Base-by-base conservation (phyloP, 1,140 invertebrate genomes). In the Amyelois transitella region DNA sequence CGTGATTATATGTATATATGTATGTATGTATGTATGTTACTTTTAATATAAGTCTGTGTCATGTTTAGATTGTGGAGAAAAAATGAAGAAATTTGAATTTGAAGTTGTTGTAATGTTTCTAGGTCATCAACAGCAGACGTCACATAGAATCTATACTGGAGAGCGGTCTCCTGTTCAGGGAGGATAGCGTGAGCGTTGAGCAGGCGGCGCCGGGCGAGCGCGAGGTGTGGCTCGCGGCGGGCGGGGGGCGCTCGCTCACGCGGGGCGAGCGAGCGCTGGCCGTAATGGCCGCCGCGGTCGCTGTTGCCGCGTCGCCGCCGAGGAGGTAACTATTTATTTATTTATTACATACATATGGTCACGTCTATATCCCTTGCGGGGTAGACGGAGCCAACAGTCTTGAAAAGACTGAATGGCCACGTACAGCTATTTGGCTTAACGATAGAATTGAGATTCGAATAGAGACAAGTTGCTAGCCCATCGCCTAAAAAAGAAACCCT, bases 121-220 rank as follows among this genome's bases (percentile, higher is more conserved):
- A 82, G 79, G 25, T 82, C 2, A 43, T 84, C 7, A 72, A 82
- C 64, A 81, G 63, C 38, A 58, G 65, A 0, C 45, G 74, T 1
- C 67, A 86, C 48, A 71, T 84, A 18, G 66, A 81, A 17, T 53
- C 66, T 0, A 78, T 86, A 12, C 50, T 86, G 10, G 81, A 84
- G 58, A 81, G 76, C 49, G 83, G 83, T 0, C 60, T 86, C 0
- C 58, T 86, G 0, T 86, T 86, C 55, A 61, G 83, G 0, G 83
- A 86, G 32, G 83, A 86, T 57, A 81, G 81, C 51, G 32, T 74
- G 0, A 69, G 76, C 22, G 69, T 75, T 14, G 66, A 75, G 19
- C 66, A 68, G 19, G 69, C 66, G 54, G 19, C 59, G 1, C 63
- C 69, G 0, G n/a, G 21, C 54, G 0, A 43, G 60, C 0, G 67